These are phyloP conservation scores for Microtus ochrogaster DNA, from an alignment of 2,113 vertebrate genomes.

Conservation along the genomic window DNA sequence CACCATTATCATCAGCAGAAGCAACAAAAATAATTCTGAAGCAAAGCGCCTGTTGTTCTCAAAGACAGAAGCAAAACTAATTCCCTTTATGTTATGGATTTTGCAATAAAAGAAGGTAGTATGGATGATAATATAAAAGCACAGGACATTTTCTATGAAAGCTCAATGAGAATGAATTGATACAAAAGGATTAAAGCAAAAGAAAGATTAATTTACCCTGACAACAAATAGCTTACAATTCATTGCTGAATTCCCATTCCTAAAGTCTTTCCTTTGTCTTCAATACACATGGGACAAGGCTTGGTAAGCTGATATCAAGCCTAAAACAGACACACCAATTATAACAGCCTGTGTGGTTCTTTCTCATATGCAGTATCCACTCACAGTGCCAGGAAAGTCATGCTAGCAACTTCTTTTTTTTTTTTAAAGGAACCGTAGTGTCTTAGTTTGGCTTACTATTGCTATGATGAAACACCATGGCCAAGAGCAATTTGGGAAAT, in stretches of 20 bases:
- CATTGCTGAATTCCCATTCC: constrained; percentile 44
- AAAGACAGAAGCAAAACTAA: constrained; percentile 45
- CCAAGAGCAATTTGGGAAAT: neutral
- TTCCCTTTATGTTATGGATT: constrained; percentile 58
- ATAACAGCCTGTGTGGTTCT: constrained; percentile 25
- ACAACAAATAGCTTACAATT: constrained; percentile 62
- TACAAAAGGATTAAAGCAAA: constrained; percentile 58
- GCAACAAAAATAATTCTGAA: constrained; percentile 66
- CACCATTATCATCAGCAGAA: constrained; percentile 23
- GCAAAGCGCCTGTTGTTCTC: neutral
- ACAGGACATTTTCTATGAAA: constrained; percentile 48
- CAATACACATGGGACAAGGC: neutral
- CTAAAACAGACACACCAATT: constrained; percentile 50
- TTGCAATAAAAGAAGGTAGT: constrained; percentile 57
- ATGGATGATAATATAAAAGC: constrained; percentile 40
- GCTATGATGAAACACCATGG: neutral
- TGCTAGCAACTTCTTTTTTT: neutral
- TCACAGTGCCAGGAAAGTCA: neutral
- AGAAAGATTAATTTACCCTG: constrained; percentile 60
- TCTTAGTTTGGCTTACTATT: neutral
- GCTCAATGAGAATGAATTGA: constrained; percentile 52
- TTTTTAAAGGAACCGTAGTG: neutral
- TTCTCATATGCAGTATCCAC: constrained; percentile 49
- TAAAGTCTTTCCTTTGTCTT: constrained; percentile 68
- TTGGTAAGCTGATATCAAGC: constrained; percentile 56